These are phyloP conservation scores for Orius insidiosus DNA, from an alignment of 1,140 invertebrate genomes.

Conservation along the genomic window DNA sequence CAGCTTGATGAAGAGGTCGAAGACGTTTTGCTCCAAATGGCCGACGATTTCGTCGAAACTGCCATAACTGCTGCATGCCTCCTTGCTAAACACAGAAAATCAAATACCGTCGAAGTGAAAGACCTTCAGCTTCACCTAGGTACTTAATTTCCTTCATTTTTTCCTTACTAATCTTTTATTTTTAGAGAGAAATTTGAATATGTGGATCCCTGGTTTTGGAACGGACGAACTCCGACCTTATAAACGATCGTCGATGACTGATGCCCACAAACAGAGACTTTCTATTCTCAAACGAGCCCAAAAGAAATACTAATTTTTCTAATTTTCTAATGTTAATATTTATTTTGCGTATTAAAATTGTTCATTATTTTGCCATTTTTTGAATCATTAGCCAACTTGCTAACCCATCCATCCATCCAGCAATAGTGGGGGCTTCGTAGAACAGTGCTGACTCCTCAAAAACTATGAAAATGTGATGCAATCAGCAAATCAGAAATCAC, in stretches of 20 bases:
- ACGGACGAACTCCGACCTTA: constrained; percentile 82
- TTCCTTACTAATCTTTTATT: constrained; percentile 20
- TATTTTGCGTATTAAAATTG: too few species aligned
- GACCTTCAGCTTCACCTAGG: constrained; percentile 90
- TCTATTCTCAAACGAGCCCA: constrained; percentile 80
- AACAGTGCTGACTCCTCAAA: too few species aligned
- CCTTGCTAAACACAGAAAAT: constrained; percentile 83
- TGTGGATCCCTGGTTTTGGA: constrained; percentile 93
- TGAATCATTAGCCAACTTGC: too few species aligned
- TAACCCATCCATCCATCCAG: too few species aligned
- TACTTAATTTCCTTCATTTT: constrained; percentile 30
- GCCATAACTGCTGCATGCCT: constrained; percentile 74
- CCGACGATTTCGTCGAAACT: constrained; percentile 92
- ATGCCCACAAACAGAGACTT: constrained; percentile 87
- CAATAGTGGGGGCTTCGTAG: too few species aligned
- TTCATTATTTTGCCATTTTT: too few species aligned
- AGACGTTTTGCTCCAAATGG: constrained; percentile 79
- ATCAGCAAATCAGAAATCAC: too few species aligned
- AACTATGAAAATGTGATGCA: too few species aligned
- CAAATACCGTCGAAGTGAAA: constrained; percentile 74
- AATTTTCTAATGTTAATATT: not conserved
- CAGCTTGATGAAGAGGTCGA: constrained; percentile 96
- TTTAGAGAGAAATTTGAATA: constrained; percentile 82
- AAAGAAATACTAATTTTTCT: constrained; percentile 59
- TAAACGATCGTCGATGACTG: constrained; percentile 75